Evolutionary conservation across 1,140 invertebrate genomes (phyloP).

Genomic region (Drosophila santomea): DNA sequence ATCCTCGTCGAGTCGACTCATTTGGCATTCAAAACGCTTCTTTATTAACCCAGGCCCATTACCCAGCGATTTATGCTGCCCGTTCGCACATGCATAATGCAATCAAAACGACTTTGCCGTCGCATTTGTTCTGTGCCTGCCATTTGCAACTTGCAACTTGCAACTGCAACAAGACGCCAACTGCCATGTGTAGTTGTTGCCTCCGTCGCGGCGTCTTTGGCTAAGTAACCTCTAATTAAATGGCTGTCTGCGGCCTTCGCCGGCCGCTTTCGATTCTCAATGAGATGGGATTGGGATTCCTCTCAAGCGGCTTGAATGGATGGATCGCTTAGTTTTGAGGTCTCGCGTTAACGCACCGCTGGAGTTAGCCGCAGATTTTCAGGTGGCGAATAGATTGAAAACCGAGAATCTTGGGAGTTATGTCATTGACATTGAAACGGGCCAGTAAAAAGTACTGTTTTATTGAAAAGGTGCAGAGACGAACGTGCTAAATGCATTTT

Average conservation of each 20-base stretch:
- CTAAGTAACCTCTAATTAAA: constrained; percentile 53
- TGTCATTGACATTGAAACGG: constrained; percentile 26
- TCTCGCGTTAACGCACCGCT: constrained; percentile 40
- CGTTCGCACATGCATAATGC: constrained; percentile 62
- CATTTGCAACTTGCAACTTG: constrained; percentile 20
- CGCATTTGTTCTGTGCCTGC: constrained; percentile 38
- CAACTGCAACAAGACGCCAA: constrained; percentile 3
- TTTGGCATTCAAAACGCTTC: constrained; percentile 76
- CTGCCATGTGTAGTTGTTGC: constrained; percentile 7
- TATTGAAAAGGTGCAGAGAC: constrained; percentile 5
- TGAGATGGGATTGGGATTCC: constrained; percentile 24
- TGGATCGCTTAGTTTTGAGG: constrained; percentile 46
- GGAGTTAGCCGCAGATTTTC: constrained; percentile 17
- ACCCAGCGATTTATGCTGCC: constrained; percentile 62
- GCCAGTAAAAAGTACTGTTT: constrained; percentile 13
- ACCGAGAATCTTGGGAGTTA: constrained; percentile 19
- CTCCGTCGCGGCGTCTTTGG: constrained; percentile 16
- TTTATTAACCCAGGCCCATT: constrained; percentile 52
- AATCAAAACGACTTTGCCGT: constrained; percentile 34
- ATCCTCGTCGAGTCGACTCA: constrained; percentile 47
- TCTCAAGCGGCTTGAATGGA: constrained; percentile 31
- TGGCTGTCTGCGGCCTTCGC: constrained; percentile 39
- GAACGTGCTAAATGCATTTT: constrained; percentile 21
- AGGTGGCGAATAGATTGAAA: constrained; percentile 18
- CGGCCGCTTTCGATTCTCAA: constrained; percentile 38